Evolutionary conservation across 2,888 invertebrate species (phyloP), one percentile per base, ranked within the genome.

Genomic region (Agrotis ipsilon): DNA sequence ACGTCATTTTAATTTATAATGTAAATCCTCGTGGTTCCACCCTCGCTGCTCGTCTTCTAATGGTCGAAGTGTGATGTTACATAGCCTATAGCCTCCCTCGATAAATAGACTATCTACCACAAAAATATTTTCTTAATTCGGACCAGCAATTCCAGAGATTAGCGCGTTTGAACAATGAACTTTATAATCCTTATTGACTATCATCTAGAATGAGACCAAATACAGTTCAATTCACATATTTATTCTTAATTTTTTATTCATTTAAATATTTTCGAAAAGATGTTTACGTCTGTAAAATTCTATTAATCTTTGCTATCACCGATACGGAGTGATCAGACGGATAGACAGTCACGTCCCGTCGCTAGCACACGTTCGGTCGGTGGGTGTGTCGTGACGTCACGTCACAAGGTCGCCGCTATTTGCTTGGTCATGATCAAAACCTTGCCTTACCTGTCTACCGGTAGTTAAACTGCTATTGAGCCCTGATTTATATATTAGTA

Each of bases 311-410:
- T 1, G 54, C 16, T 24, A 59, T 60, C 14, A 27, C n/a, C 14
- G 32, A 32, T 1, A 55, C 2, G 1, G n/a, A 3, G 11, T 45
- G 45, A 6, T 18, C 9, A 21, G 19, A 6, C n/a, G 21, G 9
- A 18, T 18, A n/a, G 39, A 18, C 43, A 46, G 54, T 75, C 76
- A 80, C 72, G 79, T 68, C 51, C 58, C 13, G 24, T 65, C 70
- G 54, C 21, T 27, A 13, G 21, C 45, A 49, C 72, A 80, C 58
- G 80, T 63, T 58, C 46, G 19, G n/a, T 2, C 24, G 64, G 84
- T 74, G 81, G 86, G 86, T 84, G 82, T 81, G 82, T 84, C 72
- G 54, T 62, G 57, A 75, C 82, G 82, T 72, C 58, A 84, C 57
- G 57, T 18, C 14, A 51, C 81, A 81, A 83, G 83, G 82, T 71